A percentile compares a stretch with the other conserved stretches of the same genome.
phyloP scores from a whole-genome alignment of 2,888 invertebrate species.

The Lepidocyrtoides sp. region DNA sequence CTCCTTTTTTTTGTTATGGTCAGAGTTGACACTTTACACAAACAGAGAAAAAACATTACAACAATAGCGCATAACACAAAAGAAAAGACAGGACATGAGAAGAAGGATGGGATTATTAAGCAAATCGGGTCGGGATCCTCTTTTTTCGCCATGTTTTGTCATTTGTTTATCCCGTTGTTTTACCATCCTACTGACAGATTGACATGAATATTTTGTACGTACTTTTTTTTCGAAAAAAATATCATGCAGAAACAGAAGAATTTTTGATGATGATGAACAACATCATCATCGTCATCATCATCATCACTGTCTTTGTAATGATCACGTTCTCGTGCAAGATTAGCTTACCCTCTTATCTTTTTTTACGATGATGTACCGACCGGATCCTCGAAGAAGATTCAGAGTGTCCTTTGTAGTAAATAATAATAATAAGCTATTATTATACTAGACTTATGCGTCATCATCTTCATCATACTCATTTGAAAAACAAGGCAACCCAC shows the following conservation, averaged over 20 bases:
- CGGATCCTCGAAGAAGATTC: background rate
- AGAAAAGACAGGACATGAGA: background rate
- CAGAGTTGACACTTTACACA: constrained; percentile 47
- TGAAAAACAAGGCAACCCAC: background rate
- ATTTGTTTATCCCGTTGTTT: constrained; percentile 9
- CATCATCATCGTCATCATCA: too few relatives aligned
- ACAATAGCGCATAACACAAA: background rate
- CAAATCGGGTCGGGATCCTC: background rate
- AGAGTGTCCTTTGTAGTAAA: background rate
- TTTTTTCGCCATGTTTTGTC: constrained; percentile 12
- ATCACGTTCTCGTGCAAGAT: constrained; percentile 42
- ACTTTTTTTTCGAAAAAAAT: background rate
- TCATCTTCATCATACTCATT: constrained; percentile 4
- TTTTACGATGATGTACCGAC: background rate
- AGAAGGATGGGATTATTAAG: background rate
- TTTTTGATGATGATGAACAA: background rate
- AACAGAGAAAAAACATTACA: background rate
- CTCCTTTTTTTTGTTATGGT: constrained; percentile 45
- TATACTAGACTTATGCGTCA: background rate
- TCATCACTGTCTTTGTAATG: too few relatives aligned
- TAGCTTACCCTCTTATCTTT: background rate
- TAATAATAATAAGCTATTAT: background rate
- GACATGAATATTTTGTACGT: constrained; percentile 56
- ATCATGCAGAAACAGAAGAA: too few relatives aligned
- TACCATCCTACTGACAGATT: constrained; percentile 30